Percentiles rank a stretch among this genome's conserved stretches.
These are phyloP conservation scores for Ophiothrix spiculata DNA, from an alignment of 35 echinoderm and acorn worm species.

Conservation along the genomic window DNA sequence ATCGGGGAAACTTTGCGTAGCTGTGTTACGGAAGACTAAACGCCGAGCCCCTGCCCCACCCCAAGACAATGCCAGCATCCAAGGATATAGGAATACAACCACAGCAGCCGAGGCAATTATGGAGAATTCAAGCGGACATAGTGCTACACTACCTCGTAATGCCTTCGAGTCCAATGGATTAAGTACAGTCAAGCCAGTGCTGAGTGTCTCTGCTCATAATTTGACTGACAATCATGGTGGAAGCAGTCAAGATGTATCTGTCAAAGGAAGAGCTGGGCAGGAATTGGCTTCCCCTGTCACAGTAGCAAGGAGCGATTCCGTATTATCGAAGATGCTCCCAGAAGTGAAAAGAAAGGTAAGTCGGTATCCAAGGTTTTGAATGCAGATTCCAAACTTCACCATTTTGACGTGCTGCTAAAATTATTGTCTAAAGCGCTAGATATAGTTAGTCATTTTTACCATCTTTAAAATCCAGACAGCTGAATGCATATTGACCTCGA, in stretches of 20 bases:
- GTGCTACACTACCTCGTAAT: conserved; percentile 4
- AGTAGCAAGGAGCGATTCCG: conserved; percentile 72
- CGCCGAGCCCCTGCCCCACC: conserved; percentile 67
- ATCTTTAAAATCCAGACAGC: too few species aligned
- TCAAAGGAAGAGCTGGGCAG: conserved; percentile 9
- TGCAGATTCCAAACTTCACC: too few species aligned
- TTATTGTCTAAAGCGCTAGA: too few species aligned
- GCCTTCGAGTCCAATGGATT: not conserved
- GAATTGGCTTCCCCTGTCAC: conserved; percentile 21
- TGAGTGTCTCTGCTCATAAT: not conserved
- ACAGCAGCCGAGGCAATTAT: conserved; percentile 1
- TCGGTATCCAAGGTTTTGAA: not conserved
- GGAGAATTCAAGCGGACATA: conserved; percentile 44
- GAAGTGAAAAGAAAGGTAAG: conserved; percentile 83
- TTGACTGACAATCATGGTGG: not conserved
- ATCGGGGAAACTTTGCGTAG: conserved; percentile 57
- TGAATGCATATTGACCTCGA: too few species aligned
- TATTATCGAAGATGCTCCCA: conserved; percentile 72
- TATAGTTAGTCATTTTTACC: too few species aligned
- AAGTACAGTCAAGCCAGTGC: not conserved
- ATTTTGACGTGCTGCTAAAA: too few species aligned
- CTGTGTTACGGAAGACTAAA: conserved; percentile 76
- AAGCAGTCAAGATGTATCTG: conserved; percentile 26
- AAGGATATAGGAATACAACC: not conserved
- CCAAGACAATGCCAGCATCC: not conserved